Conservation (phyloP, 2,888 invertebrate genomes). For the Drosophila mercatorum region DNA sequence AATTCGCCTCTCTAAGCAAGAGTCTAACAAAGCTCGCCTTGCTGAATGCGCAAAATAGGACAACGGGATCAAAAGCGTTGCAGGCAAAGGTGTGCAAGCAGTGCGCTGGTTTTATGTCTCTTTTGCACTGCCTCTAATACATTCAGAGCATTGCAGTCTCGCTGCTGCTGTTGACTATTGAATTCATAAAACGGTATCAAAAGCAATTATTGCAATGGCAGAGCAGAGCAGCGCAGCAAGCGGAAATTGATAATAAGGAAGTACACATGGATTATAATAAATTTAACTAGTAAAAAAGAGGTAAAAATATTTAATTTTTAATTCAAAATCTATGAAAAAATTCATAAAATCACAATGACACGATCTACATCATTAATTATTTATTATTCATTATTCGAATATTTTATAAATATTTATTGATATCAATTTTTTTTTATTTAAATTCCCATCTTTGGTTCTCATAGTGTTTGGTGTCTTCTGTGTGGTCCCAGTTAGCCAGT, state of each 20-base stretch:
- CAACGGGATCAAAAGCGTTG: conserved; percentile 1
- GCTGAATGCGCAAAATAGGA: neutral
- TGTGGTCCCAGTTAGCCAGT: conserved; percentile 57
- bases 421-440: no score
- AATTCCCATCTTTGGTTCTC: neutral
- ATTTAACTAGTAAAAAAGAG: no score
- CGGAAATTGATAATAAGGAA: neutral
- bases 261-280: no score
- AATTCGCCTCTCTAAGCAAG: neutral
- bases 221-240: neutral
- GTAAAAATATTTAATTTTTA: no score
- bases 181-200: neutral
- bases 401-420: no score
- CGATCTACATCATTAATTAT: neutral
- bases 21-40: neutral
- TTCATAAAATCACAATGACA: no score
- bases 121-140: neutral
- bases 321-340: no score
- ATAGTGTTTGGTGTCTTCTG: conserved; percentile 46
- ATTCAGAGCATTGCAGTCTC: neutral
- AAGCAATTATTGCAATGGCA: neutral
- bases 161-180: no score
- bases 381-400: neutral
- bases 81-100: neutral
- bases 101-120: neutral